phyloP scores from a whole-genome alignment of 2,113 vertebrate genomes.

The Semicossyphus pulcher region DNA sequence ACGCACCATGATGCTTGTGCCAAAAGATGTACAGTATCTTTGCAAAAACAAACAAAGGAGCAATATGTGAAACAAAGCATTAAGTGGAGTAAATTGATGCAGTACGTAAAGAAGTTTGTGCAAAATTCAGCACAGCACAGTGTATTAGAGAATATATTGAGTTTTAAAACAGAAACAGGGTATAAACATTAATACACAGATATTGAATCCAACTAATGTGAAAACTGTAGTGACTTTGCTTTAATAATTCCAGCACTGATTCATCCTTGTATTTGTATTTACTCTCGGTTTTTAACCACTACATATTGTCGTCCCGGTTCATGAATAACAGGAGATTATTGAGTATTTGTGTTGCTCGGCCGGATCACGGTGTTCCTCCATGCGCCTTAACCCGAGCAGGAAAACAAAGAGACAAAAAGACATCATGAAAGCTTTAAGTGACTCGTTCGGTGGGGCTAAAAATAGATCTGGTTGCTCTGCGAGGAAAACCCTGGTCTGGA shows the following conservation, averaged over 20 bases:
- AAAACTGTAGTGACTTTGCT: neutral
- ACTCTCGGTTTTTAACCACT: no score
- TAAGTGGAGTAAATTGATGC: neutral
- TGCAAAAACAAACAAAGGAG: neutral
- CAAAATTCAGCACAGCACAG: no score
- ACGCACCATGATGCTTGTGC: conserved; percentile 2
- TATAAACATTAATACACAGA: neutral
- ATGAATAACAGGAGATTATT: neutral
- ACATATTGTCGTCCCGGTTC: neutral
- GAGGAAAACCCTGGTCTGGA: conserved; percentile 61
- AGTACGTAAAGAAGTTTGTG: neutral
- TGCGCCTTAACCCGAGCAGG: conserved; percentile 21
- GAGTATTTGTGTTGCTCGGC: neutral
- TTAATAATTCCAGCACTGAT: neutral
- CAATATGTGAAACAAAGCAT: neutral
- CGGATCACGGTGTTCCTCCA: conserved; percentile 11
- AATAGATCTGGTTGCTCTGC: conserved; percentile 66
- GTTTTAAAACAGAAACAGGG: no score
- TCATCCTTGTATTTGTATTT: neutral
- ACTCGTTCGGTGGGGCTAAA: conserved; percentile 66
- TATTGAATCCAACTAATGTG: neutral
- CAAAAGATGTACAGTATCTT: conserved; percentile 29
- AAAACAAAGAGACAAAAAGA: conserved; percentile 67
- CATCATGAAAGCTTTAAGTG: conserved; percentile 67
- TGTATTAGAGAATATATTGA: no score